Base-by-base conservation (phyloP, 1,140 invertebrate species). In the Drosophila bocqueti region DNA sequence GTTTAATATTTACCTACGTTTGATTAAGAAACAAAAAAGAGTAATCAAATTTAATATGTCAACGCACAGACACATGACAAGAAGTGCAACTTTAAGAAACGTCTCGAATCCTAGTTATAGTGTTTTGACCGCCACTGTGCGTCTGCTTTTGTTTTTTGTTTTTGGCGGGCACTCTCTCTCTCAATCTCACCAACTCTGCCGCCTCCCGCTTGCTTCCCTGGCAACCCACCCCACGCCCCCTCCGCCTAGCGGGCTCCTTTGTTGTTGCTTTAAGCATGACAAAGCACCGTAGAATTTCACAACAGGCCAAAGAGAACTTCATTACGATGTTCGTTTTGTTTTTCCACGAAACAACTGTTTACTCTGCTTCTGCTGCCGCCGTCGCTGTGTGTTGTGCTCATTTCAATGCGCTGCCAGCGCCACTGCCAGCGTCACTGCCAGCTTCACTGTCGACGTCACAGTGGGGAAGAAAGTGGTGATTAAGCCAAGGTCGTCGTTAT, bases 311-410 rank as follows among this genome's bases (percentile, higher is more conserved):
- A 76, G 74, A 76, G 63, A 90, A 89, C 81, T 81, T 89, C 85
- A 89, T 90, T 49, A 87, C 87, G 84, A 87, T 87, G 84, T 87
- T 89, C 84, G 85, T 89, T 83, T 90, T 89, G 85, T 89, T 89
- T 89, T 89, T 89, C 85, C 85, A 89, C 85, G 85, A 89, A 89
- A 89, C 85, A 89, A 89, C 85, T 90, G 85, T 91, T 90, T 91
- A 91, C 86, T 75, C 75, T 47, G 67, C 46, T 36, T 50, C 71
- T 69, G 81, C 68, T 54, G 80, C 61, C 42, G 60, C 68, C 69
- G 63, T 60, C 65, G 81, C 42, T 38, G 34, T 57, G 54, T 57
- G 54, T 59, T 76, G 69, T 84, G 84, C 84, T 89, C 81, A 89
- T 89, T 89, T 89, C 84, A 87, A 83, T 87, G 75, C 78, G 40